These are phyloP conservation scores for Limnephilus marmoratus DNA, from an alignment of 2,888 invertebrate species.

Conservation along the genomic window DNA sequence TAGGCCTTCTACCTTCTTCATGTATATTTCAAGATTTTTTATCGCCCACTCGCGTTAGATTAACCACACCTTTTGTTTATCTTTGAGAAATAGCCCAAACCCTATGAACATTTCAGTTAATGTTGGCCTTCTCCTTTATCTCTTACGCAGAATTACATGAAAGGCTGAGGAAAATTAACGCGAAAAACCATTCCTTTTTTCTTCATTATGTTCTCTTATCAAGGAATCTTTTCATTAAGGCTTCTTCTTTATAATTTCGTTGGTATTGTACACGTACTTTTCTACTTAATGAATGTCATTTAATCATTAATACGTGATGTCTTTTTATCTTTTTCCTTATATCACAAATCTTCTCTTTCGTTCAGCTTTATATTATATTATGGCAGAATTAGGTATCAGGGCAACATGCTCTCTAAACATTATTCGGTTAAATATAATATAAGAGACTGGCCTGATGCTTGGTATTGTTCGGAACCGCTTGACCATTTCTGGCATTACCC, in stretches of 20 bases:
- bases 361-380: background rate
- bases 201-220: constrained; percentile 31
- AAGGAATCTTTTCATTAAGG: constrained; percentile 36
- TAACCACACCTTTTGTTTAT: constrained; percentile 56
- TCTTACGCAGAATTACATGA: constrained; percentile 42
- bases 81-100: constrained; percentile 52
- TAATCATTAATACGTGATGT: background rate
- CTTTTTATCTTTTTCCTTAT: background rate
- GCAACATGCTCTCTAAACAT: background rate
- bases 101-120: constrained; percentile 52
- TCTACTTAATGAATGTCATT: constrained; percentile 17
- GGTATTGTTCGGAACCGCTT: constrained; percentile 52
- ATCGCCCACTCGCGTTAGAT: constrained; percentile 59
- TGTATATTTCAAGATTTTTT: constrained; percentile 62
- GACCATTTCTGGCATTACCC: constrained; percentile 53
- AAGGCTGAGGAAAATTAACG: constrained; percentile 37
- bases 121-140: constrained; percentile 50
- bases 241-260: constrained; percentile 37
- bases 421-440: background rate
- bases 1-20: constrained; percentile 48
- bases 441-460: constrained; percentile 57
- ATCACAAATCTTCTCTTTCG: background rate
- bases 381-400: background rate
- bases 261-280: background rate
- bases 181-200: constrained; percentile 37